Evolutionary conservation across 1,140 invertebrate species (phyloP).

Genomic region (Aphidius gifuensis): DNA sequence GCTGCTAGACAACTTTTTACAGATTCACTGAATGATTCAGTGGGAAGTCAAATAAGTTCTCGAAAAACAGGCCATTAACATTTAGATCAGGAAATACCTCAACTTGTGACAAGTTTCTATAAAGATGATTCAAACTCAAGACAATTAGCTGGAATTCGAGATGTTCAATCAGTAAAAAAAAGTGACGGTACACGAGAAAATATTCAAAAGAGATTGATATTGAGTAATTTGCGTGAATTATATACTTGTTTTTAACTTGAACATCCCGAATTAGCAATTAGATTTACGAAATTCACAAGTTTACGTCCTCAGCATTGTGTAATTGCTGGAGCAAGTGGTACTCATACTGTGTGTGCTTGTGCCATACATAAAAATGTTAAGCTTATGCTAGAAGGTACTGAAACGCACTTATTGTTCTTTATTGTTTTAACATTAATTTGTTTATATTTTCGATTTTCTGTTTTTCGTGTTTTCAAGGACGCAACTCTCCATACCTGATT

Average conservation of each 20-base stretch:
- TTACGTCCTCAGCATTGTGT: constrained; percentile 6
- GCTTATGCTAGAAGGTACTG: constrained; percentile 15
- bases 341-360: constrained; percentile 10
- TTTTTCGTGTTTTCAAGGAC: not conserved
- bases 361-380: constrained; percentile 12
- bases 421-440: not conserved
- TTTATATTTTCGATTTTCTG: not conserved
- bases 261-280: not conserved
- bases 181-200: not conserved
- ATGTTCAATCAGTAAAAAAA: constrained; percentile 1
- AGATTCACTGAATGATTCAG: no score
- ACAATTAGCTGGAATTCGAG: constrained; percentile 2
- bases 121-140: constrained; percentile 1
- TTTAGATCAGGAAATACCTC: not conserved
- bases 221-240: constrained; percentile 4
- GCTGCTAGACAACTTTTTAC: no score
- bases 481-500: not conserved
- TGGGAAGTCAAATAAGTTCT: not conserved
- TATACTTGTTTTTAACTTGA: not conserved
- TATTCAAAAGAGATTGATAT: constrained; percentile 9
- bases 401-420: not conserved
- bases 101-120: not conserved
- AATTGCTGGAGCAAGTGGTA: not conserved
- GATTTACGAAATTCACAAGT: constrained; percentile 5
- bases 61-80: not conserved